Conservation (phyloP, 2,113 vertebrate genomes). For the Solenodon paradoxus region DNA sequence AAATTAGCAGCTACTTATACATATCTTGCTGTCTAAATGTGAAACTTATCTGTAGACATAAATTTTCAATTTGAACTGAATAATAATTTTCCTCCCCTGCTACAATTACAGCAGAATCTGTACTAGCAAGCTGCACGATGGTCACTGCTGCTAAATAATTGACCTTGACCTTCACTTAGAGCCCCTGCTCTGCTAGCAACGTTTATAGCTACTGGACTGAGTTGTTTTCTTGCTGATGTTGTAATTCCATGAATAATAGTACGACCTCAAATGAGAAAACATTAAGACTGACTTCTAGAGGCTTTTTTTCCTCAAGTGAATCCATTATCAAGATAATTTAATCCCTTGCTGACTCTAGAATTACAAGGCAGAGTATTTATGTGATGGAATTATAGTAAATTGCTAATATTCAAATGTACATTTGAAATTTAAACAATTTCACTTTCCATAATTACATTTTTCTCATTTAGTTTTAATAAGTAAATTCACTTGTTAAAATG, state of each 20-base stretch:
- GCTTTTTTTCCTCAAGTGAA: slow-evolving; percentile 23
- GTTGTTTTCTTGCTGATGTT: background rate
- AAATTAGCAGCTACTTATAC: background rate
- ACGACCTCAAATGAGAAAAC: background rate
- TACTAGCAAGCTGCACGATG: background rate
- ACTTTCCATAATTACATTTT: slow-evolving; percentile 35
- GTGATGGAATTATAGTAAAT: slow-evolving; percentile 1
- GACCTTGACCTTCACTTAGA: slow-evolving; percentile 35
- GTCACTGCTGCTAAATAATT: background rate
- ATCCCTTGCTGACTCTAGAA: slow-evolving; percentile 27
- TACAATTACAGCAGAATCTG: background rate
- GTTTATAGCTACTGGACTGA: background rate
- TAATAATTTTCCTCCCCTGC: too few relatives aligned
- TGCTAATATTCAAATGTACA: slow-evolving; percentile 31
- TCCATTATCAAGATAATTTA: background rate
- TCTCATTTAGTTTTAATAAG: slow-evolving; percentile 34
- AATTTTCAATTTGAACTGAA: background rate
- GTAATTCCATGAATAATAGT: background rate
- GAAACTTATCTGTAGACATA: background rate
- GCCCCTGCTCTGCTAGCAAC: background rate
- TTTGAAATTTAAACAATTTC: slow-evolving; percentile 59
- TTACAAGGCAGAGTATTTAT: background rate
- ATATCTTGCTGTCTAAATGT: background rate
- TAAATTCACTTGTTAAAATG: slow-evolving; percentile 27
- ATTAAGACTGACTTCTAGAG: background rate